A percentile compares a stretch with the other conserved stretches of the same genome.
These are phyloP conservation scores for Eleutherodactylus coqui DNA, from an alignment of 2,797 vertebrate species.

Conservation along the genomic window DNA sequence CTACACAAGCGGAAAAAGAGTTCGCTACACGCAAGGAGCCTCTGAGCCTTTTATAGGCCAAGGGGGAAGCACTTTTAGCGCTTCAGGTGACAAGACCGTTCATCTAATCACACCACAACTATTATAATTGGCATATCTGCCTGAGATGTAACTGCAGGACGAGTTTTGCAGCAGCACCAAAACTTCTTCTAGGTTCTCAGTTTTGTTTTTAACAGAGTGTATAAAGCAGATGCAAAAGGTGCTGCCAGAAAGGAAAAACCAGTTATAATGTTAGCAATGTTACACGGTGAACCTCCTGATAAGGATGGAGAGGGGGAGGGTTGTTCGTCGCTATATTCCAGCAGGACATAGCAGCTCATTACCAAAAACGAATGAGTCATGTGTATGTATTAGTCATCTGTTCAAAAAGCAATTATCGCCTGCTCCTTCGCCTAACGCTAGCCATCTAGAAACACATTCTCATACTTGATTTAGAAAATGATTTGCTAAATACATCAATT, in stretches of 20 bases:
- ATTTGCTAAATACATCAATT: neutral
- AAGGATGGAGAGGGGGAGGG: neutral
- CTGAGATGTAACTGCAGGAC: no score
- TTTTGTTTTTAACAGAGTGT: no score
- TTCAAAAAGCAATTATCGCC: constrained; percentile 1
- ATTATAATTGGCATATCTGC: no score
- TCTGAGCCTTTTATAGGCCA: no score
- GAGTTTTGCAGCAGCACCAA: no score
- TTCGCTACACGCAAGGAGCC: no score
- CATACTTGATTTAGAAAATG: neutral
- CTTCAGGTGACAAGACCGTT: no score
- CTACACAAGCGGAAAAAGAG: no score
- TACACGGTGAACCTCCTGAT: neutral
- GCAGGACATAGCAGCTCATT: constrained; percentile 18
- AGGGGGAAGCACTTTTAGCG: no score
- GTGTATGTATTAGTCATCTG: constrained; percentile 24
- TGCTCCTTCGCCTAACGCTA: neutral
- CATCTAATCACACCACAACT: no score
- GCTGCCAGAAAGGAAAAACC: neutral
- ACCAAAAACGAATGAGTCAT: constrained; percentile 39
- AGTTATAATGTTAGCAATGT: neutral
- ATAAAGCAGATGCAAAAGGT: neutral
- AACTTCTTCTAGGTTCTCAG: no score
- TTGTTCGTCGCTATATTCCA: neutral
- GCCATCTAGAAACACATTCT: neutral